Conservation (phyloP, 2,113 vertebrate species). For the Labeo rohita region DNA sequence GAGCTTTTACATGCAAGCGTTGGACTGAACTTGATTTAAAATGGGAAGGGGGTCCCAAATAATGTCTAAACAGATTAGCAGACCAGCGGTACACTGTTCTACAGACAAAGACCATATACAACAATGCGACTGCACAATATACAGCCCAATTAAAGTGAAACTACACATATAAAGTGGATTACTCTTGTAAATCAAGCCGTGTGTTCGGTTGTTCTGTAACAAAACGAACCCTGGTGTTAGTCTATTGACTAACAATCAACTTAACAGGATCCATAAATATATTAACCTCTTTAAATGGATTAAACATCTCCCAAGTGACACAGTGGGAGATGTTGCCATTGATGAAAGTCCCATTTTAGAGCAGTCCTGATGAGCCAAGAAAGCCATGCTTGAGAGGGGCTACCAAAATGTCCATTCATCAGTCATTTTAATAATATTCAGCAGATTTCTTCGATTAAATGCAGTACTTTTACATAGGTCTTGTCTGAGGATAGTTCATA, state of each 20-base stretch:
- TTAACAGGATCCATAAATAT: not conserved
- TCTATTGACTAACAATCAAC: not conserved
- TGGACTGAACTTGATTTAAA: constrained; percentile 29
- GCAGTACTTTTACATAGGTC: not conserved
- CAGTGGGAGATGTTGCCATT: not conserved
- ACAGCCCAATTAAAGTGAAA: constrained; percentile 41
- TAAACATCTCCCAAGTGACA: constrained; percentile 9
- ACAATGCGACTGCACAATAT: constrained; percentile 7
- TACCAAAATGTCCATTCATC: constrained; percentile 2
- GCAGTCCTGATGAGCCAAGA: not conserved
- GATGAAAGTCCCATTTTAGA: constrained; percentile 17
- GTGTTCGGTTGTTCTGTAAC: not conserved
- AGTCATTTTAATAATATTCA: not conserved
- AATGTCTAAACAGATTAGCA: constrained; percentile 42
- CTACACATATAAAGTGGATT: constrained; percentile 22
- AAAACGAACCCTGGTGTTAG: not conserved
- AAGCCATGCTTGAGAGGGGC: not conserved
- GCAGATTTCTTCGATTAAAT: not conserved
- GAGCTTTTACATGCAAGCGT: not conserved
- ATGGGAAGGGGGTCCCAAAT: not conserved
- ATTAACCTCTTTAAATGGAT: not conserved
- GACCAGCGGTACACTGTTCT: not conserved
- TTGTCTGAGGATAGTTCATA: not conserved
- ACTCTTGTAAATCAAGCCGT: constrained; percentile 37
- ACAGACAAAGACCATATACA: constrained; percentile 33